These are phyloP conservation scores for Aphidius gifuensis DNA, from an alignment of 1,140 invertebrate species.

Conservation along the genomic window DNA sequence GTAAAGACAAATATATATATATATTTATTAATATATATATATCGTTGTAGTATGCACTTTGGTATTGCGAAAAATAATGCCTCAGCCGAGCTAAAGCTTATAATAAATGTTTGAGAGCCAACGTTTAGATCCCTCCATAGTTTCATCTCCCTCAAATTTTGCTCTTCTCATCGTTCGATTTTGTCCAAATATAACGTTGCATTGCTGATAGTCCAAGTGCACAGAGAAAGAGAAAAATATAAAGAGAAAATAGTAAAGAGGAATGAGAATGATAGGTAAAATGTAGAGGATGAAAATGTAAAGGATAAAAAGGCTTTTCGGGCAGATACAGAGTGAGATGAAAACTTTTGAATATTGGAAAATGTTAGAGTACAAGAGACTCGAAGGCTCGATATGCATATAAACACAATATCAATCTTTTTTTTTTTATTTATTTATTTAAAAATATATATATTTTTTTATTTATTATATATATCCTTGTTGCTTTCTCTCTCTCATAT, in stretches of 20 bases:
- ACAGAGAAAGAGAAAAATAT: conserved; percentile 20
- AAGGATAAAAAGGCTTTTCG: conserved; percentile 27
- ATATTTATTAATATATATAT: neutral
- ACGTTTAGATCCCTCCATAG: conserved; percentile 33
- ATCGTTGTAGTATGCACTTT: conserved; percentile 21
- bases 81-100: conserved; percentile 42
- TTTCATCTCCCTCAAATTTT: conserved; percentile 6
- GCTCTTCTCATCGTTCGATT: conserved; percentile 39
- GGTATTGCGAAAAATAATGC: conserved; percentile 32
- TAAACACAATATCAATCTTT: conserved; percentile 43
- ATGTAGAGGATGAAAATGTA: conserved; percentile 15
- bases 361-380: conserved; percentile 38
- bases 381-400: conserved; percentile 40
- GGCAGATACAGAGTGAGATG: conserved; percentile 30
- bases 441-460: too few relatives aligned
- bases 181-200: conserved; percentile 46
- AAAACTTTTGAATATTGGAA: conserved; percentile 48
- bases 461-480: too few relatives aligned
- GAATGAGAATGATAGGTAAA: neutral
- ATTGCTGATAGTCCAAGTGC: conserved; percentile 23
- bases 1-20: neutral
- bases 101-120: conserved; percentile 46
- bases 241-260: conserved; percentile 13
- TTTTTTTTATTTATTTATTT: conserved; percentile 4
- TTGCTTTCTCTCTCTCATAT: conserved; percentile 1